phyloP scores from a whole-genome alignment of 2,888 invertebrate species.

The Ferrisia virgata region DNA sequence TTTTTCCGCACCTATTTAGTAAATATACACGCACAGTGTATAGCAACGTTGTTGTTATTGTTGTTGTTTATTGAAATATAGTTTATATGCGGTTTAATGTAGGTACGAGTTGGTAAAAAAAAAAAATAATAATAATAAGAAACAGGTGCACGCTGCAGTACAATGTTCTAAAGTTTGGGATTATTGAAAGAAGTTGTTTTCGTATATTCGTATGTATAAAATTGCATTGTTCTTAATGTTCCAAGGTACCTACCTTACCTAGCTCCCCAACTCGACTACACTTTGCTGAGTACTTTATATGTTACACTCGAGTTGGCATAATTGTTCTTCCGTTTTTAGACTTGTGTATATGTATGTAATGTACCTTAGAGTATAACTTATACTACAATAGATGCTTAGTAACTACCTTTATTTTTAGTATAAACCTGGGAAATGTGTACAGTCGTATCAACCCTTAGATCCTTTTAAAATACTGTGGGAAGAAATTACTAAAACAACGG shows the following conservation, averaged over 20 bases:
- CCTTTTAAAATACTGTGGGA: not conserved
- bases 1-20: constrained; percentile 14
- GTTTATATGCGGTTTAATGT: not conserved
- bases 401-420: not conserved
- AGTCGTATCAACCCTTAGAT: constrained; percentile 4
- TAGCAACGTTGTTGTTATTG: not conserved
- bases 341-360: not conserved
- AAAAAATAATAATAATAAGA: too few relatives aligned
- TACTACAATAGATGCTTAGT: not conserved
- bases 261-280: not conserved
- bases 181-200: not conserved
- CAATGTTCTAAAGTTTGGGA: not conserved
- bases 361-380: too few relatives aligned
- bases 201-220: not conserved
- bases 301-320: constrained; percentile 17
- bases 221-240: constrained; percentile 17
- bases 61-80: not conserved
- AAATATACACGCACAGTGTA: too few relatives aligned
- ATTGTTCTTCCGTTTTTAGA: not conserved
- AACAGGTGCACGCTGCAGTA: not conserved
- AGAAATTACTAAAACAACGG: constrained; percentile 6
- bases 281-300: not conserved
- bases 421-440: not conserved
- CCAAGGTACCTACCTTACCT: too few relatives aligned
- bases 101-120: not conserved